Base-by-base conservation (phyloP, 2,888 invertebrate species). In the Oscheius sp. region DNA sequence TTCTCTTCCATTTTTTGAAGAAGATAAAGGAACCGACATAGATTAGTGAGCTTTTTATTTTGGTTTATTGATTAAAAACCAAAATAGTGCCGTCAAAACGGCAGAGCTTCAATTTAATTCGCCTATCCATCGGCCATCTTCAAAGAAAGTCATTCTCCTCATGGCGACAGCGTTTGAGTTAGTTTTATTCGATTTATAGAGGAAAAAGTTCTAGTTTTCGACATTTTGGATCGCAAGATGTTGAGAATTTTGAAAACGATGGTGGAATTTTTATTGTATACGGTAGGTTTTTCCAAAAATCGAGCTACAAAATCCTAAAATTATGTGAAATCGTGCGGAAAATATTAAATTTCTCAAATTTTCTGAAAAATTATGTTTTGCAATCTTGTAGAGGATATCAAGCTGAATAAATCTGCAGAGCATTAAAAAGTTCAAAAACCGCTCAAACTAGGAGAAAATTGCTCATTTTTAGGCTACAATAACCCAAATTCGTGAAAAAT, bases 271-370 rank as follows among this genome's bases (percentile, higher is more conserved):
- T 55, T 20, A 55, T 55, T 6, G 33, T 55, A 1, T 55, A 55
- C 55, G 33, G 55, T 55, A 34, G 29, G 55, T 52, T 31, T 15
- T n/a, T n/a, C n/a, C n/a, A n/a, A n/a, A n/a, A n/a, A n/a, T n/a
- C n/a, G n/a, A n/a, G n/a, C n/a, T n/a, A n/a, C n/a, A n/a, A n/a
- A n/a, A n/a, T n/a, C n/a, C n/a, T n/a, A n/a, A n/a, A n/a, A n/a
- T n/a, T n/a, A n/a, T n/a, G n/a, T n/a, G n/a, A n/a, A n/a, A n/a
- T n/a, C n/a, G n/a, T n/a, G n/a, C n/a, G n/a, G n/a, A n/a, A n/a
- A n/a, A n/a, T n/a, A n/a, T n/a, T n/a, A n/a, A n/a, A n/a, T n/a
- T n/a, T n/a, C n/a, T n/a, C n/a, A n/a, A n/a, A n/a, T n/a, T n/a
- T n/a, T n/a, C n/a, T n/a, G n/a, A n/a, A n/a, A n/a, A n/a, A n/a